A percentile compares a stretch with the other conserved stretches of the same genome.
Evolutionary conservation across 2,888 invertebrate species (phyloP).

Genomic region (Aradus depressus): DNA sequence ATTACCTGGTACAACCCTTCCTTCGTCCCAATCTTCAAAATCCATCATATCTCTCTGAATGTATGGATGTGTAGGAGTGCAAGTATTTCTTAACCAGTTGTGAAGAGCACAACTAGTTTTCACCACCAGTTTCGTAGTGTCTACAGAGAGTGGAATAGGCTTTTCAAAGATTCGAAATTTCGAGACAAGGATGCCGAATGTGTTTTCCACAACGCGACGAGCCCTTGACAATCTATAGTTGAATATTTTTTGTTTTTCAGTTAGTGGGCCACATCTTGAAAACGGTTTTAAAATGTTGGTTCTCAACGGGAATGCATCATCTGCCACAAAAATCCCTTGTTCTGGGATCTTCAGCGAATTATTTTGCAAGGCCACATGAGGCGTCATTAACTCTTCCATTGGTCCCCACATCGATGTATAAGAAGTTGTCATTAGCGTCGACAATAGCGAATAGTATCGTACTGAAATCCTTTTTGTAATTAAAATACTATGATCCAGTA

Average conservation of each 20-base stretch:
- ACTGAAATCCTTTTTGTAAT: conserved; percentile 3
- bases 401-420: conserved; percentile 17
- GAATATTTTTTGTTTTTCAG: conserved; percentile 13
- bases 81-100: conserved; percentile 20
- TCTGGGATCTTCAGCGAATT: conserved; percentile 1
- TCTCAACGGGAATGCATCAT: conserved; percentile 19
- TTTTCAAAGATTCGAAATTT: conserved; percentile 21
- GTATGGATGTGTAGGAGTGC: not conserved
- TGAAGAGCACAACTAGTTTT: conserved; percentile 17
- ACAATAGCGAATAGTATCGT: not conserved
- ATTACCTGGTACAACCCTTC: no score
- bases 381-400: conserved; percentile 15
- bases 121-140: conserved; percentile 11
- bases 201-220: conserved; percentile 14
- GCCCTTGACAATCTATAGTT: conserved; percentile 18
- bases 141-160: conserved; percentile 10
- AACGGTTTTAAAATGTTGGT: conserved; percentile 11
- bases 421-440: conserved; percentile 13
- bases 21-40: not conserved
- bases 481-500: conserved; percentile 3
- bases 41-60: not conserved
- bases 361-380: conserved; percentile 3
- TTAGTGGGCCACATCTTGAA: conserved; percentile 6
- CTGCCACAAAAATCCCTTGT: conserved; percentile 11
- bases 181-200: conserved; percentile 15